A percentile compares a stretch with the other conserved stretches of the same genome.
phyloP scores from a whole-genome alignment of 1,140 invertebrate genomes.

The Bombus balteatus region DNA sequence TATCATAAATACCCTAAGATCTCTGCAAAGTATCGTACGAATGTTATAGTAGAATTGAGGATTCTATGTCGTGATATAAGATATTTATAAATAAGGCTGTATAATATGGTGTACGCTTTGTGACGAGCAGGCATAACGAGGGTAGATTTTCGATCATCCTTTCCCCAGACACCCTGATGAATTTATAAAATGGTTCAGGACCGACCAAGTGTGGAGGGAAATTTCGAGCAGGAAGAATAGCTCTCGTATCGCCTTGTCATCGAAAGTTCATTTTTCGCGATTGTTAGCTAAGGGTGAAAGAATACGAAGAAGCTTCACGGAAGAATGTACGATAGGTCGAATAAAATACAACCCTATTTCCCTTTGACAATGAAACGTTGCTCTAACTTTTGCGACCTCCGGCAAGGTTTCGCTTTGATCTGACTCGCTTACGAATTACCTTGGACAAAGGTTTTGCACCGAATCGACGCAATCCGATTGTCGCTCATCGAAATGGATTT shows the following conservation, averaged over 20 bases:
- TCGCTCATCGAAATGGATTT: neutral
- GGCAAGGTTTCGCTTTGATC: neutral
- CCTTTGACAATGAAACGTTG: neutral
- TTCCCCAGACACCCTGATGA: conserved; percentile 60
- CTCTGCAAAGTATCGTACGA: neutral
- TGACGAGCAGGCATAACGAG: conserved; percentile 35
- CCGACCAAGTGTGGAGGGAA: conserved; percentile 12
- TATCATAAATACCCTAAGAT: neutral
- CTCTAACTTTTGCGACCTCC: neutral
- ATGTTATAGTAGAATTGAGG: too few relatives aligned
- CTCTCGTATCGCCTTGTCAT: conserved; percentile 65
- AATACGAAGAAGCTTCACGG: conserved; percentile 11
- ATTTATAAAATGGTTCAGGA: conserved; percentile 66
- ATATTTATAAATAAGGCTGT: neutral
- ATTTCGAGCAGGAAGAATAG: conserved; percentile 54
- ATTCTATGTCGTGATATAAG: neutral
- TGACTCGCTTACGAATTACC: neutral
- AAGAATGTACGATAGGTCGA: conserved; percentile 1
- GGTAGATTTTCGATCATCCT: conserved; percentile 34
- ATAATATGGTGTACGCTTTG: neutral
- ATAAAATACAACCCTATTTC: neutral
- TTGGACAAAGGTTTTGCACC: neutral
- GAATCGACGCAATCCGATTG: neutral
- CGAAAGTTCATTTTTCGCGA: conserved; percentile 68
- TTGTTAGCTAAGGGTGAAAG: conserved; percentile 42